phyloP scores from a whole-genome alignment of 2,797 vertebrate species.

The Chloroceryle inda region DNA sequence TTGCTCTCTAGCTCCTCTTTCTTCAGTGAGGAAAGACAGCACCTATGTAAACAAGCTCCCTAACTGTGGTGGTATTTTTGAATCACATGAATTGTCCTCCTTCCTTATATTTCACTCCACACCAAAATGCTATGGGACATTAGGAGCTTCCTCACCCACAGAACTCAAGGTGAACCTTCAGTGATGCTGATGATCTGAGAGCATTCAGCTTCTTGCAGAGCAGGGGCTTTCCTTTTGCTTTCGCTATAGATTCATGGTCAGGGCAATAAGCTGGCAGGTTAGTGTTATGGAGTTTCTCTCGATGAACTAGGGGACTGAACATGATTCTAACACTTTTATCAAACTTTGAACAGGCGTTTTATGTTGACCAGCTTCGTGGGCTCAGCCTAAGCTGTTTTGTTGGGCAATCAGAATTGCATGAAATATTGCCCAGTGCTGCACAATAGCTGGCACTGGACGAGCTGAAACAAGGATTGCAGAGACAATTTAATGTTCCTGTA shows the following conservation, averaged over 20 bases:
- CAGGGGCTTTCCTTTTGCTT: neutral
- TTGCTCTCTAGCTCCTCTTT: neutral
- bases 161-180: neutral
- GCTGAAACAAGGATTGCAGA: neutral
- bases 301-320: neutral
- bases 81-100: neutral
- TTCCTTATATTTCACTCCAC: neutral
- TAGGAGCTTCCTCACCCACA: neutral
- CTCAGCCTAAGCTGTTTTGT: neutral
- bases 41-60: neutral
- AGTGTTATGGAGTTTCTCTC: neutral
- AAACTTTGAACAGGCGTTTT: neutral
- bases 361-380: neutral
- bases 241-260: neutral
- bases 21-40: neutral
- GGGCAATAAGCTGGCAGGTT: neutral
- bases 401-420: neutral
- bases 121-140: neutral
- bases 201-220: neutral
- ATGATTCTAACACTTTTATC: neutral
- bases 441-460: neutral
- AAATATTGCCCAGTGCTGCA: neutral
- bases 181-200: neutral
- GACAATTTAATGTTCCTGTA: neutral
- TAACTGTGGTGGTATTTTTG: neutral